Conservation (phyloP, 1,140 invertebrate species). For the Caenorhabditis tropicalis region DNA sequence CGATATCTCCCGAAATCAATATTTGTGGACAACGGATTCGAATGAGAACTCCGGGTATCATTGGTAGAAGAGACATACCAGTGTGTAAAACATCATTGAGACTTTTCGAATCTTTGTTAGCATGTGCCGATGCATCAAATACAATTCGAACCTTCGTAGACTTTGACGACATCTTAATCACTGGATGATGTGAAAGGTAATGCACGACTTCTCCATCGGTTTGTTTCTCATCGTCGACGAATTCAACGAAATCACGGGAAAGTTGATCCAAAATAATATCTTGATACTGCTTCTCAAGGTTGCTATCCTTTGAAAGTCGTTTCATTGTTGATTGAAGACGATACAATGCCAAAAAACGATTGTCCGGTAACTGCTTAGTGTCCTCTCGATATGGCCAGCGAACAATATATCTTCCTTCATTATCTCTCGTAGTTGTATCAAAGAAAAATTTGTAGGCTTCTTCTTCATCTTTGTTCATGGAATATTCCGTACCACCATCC, state of each 20-base stretch:
- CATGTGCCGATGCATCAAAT: neutral
- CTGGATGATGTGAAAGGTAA: neutral
- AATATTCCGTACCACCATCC: neutral
- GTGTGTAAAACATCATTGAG: neutral
- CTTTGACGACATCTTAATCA: neutral
- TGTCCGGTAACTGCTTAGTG: neutral
- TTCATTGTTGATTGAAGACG: neutral
- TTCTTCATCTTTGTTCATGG: neutral
- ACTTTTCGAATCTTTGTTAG: neutral
- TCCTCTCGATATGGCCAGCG: neutral
- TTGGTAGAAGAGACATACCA: neutral
- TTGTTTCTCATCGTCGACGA: neutral
- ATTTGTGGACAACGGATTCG: neutral
- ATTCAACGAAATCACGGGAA: neutral
- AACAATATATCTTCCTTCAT: neutral
- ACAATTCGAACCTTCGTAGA: neutral
- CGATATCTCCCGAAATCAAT: neutral
- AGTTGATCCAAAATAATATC: neutral
- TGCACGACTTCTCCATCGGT: neutral
- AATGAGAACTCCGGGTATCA: neutral
- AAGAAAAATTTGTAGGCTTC: neutral
- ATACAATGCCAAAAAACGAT: neutral
- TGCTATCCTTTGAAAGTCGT: neutral
- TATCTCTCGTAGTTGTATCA: neutral
- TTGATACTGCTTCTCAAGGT: neutral